phyloP scores from a whole-genome alignment of 1,140 invertebrate genomes.

The Neodiprion lecontei region DNA sequence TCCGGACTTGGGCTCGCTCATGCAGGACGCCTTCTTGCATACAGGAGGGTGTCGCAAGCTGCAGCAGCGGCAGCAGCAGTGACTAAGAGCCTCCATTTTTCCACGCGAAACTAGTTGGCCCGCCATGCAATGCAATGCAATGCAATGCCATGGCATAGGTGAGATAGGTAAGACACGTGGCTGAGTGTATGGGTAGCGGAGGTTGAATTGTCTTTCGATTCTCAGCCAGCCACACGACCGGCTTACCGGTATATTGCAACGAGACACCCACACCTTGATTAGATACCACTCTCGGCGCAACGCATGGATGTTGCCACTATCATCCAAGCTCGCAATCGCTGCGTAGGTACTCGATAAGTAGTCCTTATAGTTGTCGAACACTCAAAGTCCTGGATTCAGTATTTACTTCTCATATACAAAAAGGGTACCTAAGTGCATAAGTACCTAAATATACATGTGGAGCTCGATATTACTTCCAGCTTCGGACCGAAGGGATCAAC shows the following conservation, averaged over 20 bases:
- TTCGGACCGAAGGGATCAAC: too few relatives aligned
- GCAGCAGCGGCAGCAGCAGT: constrained; percentile 19
- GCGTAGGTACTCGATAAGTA: background rate
- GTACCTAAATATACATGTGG: too few relatives aligned
- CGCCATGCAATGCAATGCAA: background rate
- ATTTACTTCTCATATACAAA: too few relatives aligned
- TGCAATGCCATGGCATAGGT: background rate
- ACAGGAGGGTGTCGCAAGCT: constrained; percentile 37
- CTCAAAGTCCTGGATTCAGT: too few relatives aligned
- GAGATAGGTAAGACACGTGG: constrained; percentile 1
- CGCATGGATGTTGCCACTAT: background rate
- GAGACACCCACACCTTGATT: constrained; percentile 26
- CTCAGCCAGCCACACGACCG: constrained; percentile 11
- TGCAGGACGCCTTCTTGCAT: constrained; percentile 37
- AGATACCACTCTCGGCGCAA: constrained; percentile 9
- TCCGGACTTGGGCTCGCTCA: constrained; percentile 42
- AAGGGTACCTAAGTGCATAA: too few relatives aligned
- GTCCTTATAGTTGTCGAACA: background rate
- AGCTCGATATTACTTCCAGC: too few relatives aligned
- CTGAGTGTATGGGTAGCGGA: background rate
- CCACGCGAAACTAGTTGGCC: constrained; percentile 48
- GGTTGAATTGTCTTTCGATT: constrained; percentile 5
- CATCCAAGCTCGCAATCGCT: constrained; percentile 1
- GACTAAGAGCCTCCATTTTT: constrained; percentile 56
- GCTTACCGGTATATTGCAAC: constrained; percentile 24